These are phyloP conservation scores for Drosophila navojoa DNA, from an alignment of 1,140 invertebrate genomes.

Conservation along the genomic window DNA sequence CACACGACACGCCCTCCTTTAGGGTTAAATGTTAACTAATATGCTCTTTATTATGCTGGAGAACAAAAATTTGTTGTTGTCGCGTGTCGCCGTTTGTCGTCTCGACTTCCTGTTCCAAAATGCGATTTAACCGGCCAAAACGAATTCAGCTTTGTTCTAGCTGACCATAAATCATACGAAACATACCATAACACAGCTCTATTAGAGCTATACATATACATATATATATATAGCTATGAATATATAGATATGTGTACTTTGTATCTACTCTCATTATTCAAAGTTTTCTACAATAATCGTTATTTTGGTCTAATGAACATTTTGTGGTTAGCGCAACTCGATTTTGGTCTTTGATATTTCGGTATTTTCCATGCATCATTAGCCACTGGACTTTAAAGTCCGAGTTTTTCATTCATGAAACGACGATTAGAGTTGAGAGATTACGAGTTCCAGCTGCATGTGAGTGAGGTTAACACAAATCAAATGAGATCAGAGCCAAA, in stretches of 20 bases:
- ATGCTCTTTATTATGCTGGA: constrained; percentile 38
- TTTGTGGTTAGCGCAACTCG: constrained; percentile 36
- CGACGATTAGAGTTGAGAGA: constrained; percentile 7
- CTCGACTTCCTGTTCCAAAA: constrained; percentile 33
- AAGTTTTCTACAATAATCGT: constrained; percentile 10
- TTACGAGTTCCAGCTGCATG: constrained; percentile 5
- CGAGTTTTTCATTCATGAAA: constrained; percentile 32
- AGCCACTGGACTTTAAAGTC: constrained; percentile 12
- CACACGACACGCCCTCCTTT: constrained; percentile 27
- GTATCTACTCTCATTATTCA: constrained; percentile 33
- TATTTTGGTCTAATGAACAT: constrained; percentile 42
- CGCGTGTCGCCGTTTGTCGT: constrained; percentile 40
- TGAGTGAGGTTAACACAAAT: constrained; percentile 8
- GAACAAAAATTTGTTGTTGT: constrained; percentile 41
- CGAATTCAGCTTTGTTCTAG: constrained; percentile 6
- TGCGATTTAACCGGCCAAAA: not conserved
- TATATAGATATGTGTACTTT: not conserved
- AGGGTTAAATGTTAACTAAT: constrained; percentile 53
- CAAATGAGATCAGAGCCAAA: constrained; percentile 28
- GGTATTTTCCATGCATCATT: constrained; percentile 48
- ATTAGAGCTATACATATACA: not conserved
- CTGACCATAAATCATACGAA: constrained; percentile 32
- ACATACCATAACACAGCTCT: constrained; percentile 22
- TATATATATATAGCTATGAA: constrained; percentile 6
- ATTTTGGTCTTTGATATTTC: constrained; percentile 6